Base-by-base conservation (phyloP, 2,113 vertebrate genomes). In the Myanophis thanlyinensis region DNA sequence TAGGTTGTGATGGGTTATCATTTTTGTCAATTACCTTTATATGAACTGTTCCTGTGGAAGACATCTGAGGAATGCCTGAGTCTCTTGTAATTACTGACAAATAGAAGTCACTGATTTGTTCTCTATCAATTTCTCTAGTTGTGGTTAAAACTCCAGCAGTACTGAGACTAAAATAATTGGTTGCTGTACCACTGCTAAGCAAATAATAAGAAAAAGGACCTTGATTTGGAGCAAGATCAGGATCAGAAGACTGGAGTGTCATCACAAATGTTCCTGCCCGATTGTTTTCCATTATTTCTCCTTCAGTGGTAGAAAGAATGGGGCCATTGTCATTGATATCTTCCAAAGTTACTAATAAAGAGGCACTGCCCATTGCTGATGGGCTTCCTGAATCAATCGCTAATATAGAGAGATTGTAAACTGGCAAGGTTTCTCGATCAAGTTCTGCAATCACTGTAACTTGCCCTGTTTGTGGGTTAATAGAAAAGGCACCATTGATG, bases 291-390 rank as follows among this genome's bases (percentile, higher is more conserved):
- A 97, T 98, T n/a, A 99, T 99, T 93, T 98, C 98, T n/a, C 98
- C 99, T 51, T 98, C 97, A 1, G 95, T 95, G 12, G 97, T 97
- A 25, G 97, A 97, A 97, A 99, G 93, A 30, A 98, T 98, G 0
- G 99, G 99, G 13, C 99, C 99, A 0, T 99, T 99, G 94, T 99
- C 99, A 0, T 99, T 99, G 92, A 99, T 99, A 80, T 99, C 99
- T 94, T 99, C 99, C 90, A 99, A 96, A 84, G 98, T 98, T 56
- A 99, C 99, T 35, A 99, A 95, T 5, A 99, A 95, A 0, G 97
- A 98, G 62, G 99, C 96, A 53, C 98, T 99, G 86, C 99, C 99
- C 1, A 99, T 99, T 0, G 99, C 98, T 0, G 99, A 97, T 0
- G 99, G 99, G 0, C 96, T 97, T 91, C 99, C 99, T 0, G 98